phyloP scores from a whole-genome alignment of 2,888 invertebrate species.

The Ochlodes sylvanus region DNA sequence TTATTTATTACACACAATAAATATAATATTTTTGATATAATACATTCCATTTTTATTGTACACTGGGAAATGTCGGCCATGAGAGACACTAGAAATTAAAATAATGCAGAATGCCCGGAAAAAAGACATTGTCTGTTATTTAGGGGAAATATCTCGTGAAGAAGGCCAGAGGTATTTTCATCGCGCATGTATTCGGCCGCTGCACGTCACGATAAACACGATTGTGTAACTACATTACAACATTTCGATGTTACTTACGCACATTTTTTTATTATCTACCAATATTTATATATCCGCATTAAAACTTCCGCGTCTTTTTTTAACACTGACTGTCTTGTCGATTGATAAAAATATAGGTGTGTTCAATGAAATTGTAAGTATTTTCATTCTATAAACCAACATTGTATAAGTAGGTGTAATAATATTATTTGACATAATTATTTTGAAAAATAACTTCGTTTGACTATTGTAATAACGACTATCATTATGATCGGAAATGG shows the following conservation, averaged over 20 bases:
- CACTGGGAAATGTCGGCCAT: not conserved
- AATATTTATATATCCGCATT: slow-evolving; percentile 29
- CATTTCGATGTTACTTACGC: slow-evolving; percentile 34
- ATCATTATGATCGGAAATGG: too few species aligned
- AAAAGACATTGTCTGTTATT: slow-evolving; percentile 40
- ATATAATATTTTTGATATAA: too few species aligned
- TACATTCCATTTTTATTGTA: too few species aligned
- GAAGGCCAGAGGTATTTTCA: slow-evolving; percentile 44
- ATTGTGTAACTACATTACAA: slow-evolving; percentile 34
- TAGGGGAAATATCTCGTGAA: slow-evolving; percentile 39
- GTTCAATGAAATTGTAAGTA: too few species aligned
- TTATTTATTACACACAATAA: too few species aligned
- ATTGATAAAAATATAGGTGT: too few species aligned
- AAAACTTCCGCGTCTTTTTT: slow-evolving; percentile 1
- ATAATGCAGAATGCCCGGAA: slow-evolving; percentile 28
- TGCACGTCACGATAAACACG: slow-evolving; percentile 33
- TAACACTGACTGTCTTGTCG: not conserved
- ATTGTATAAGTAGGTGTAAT: too few species aligned
- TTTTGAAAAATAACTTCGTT: too few species aligned
- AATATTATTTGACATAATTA: too few species aligned
- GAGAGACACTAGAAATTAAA: slow-evolving; percentile 1
- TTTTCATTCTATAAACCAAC: too few species aligned
- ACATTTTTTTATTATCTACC: slow-evolving; percentile 31
- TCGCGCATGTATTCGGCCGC: slow-evolving; percentile 33
- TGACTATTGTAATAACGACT: too few species aligned